Percentiles rank a stretch among this genome's conserved stretches.
These are phyloP conservation scores for Homalodisca vitripennis DNA, from an alignment of 1,140 invertebrate genomes.

Conservation along the genomic window DNA sequence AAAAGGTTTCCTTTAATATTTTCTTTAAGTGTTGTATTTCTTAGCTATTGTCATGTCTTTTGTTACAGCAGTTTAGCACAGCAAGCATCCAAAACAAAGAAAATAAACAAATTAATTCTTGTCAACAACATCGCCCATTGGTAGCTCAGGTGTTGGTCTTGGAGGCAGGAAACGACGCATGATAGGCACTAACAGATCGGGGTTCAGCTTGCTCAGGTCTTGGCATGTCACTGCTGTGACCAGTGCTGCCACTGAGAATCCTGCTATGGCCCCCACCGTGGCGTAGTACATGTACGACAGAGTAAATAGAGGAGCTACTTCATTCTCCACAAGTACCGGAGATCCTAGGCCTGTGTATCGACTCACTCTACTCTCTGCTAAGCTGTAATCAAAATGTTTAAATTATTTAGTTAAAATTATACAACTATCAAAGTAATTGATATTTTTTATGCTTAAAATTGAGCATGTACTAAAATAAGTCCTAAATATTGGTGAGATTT, in stretches of 20 bases:
- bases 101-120: too few species aligned
- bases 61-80: too few species aligned
- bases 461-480: not conserved
- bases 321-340: not conserved
- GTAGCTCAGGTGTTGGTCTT: not conserved
- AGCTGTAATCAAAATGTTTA: not conserved
- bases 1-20: too few species aligned
- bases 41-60: too few species aligned
- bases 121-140: too few species aligned
- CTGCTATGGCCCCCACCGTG: slow-evolving; percentile 62
- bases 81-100: too few species aligned
- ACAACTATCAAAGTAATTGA: not conserved
- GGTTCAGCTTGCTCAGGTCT: not conserved
- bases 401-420: not conserved
- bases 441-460: not conserved
- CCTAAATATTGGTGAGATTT: not conserved
- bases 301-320: slow-evolving; percentile 50
- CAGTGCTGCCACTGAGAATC: slow-evolving; percentile 58
- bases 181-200: not conserved
- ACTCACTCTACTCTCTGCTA: not conserved
- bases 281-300: slow-evolving; percentile 68
- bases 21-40: too few species aligned
- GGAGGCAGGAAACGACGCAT: not conserved
- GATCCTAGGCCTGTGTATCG: not conserved
- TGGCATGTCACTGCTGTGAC: slow-evolving; percentile 31